These are phyloP conservation scores for Phylloscopus trochilus DNA, from an alignment of 2,113 vertebrate genomes.

Conservation along the genomic window DNA sequence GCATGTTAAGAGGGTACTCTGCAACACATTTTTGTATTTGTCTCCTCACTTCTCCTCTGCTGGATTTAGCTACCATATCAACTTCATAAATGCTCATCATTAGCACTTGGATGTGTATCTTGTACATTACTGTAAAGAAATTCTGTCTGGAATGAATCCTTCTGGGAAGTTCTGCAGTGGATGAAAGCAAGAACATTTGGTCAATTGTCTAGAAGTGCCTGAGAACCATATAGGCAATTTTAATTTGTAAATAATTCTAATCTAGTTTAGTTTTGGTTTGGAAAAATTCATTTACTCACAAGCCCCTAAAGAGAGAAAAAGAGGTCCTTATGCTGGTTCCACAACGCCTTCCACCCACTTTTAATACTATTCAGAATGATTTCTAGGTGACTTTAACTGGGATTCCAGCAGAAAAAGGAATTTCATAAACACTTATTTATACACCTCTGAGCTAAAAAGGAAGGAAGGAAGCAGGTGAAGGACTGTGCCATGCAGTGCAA, in stretches of 20 bases:
- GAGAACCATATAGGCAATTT: not conserved
- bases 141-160: not conserved
- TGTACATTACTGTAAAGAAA: not conserved
- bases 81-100: not conserved
- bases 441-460: not conserved
- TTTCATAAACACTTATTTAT: not conserved
- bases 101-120: not conserved
- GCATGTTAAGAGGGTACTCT: not conserved
- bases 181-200: not conserved
- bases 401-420: not conserved
- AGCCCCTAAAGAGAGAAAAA: not conserved
- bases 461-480: not conserved
- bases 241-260: not conserved
- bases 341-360: not conserved
- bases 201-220: not conserved
- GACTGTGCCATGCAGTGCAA: not conserved
- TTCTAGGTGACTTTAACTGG: not conserved
- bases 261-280: not conserved
- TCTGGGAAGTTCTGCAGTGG: not conserved
- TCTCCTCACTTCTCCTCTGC: not conserved
- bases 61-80: not conserved
- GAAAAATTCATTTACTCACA: not conserved
- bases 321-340: not conserved
- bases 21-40: not conserved
- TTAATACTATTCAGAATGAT: not conserved